Base-by-base conservation (phyloP, 2,888 invertebrate species). In the Psococerastis gibbosa region DNA sequence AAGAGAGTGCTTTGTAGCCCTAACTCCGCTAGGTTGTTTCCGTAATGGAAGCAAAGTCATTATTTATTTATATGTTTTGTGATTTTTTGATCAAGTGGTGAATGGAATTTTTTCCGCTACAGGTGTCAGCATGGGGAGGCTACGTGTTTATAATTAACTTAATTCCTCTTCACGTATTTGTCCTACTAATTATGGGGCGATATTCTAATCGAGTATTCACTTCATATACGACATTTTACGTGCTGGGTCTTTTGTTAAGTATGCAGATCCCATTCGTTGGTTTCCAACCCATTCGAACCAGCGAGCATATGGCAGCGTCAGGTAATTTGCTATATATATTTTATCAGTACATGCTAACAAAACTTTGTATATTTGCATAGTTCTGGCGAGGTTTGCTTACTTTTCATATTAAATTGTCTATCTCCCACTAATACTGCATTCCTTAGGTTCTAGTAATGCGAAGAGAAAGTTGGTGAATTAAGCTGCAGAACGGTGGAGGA, bases 81-180 rank as follows among this genome's bases (percentile, higher is more conserved):
- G n/a, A n/a, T n/a, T n/a, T n/a, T n/a, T n/a, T n/a, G n/a, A n/a
- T n/a, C n/a, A n/a, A n/a, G n/a, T n/a, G n/a, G n/a, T n/a, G n/a
- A n/a, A n/a, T n/a, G n/a, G n/a, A n/a, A n/a, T n/a, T n/a, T n/a
- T n/a, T n/a, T n/a, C n/a, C n/a, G n/a, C n/a, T n/a, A 35, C 58
- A 83, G 83, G 82, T 97, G 2, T 97, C 95, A 48, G 97, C 97
- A 51, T 98, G 98, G 98, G 98, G 98, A 53, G 98, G 98, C 50
- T 98, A 98, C 59, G 97, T 98, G 32, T 99, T 97, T 61, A 98
- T 99, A 55, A 98, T 97, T 59, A 99, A 99, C 65, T 67, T 99
- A 57, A 97, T 99, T 52, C 98, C 98, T 0, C 72, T 99, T 9
- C 98, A 99, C 59, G 95, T 95, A 3, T 94, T 98, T 65, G 80